Evolutionary conservation across 2,888 invertebrate genomes (phyloP).

Genomic region (Boloria euphrosyne): DNA sequence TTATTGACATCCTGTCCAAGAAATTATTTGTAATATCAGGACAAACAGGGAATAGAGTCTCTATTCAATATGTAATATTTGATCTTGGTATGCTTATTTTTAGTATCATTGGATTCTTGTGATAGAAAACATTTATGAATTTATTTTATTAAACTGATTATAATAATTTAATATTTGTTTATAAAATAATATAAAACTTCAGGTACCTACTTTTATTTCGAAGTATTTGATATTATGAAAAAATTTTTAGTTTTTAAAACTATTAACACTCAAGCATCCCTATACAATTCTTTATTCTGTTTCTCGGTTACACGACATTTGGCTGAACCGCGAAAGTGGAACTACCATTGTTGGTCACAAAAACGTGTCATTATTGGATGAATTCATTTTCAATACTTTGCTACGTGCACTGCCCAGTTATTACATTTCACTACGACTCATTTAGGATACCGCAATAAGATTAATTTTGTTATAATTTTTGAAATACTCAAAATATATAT

Average conservation of each 20-base stretch:
- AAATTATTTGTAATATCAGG: constrained; percentile 50
- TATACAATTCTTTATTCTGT: constrained; percentile 44
- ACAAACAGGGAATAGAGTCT: constrained; percentile 47
- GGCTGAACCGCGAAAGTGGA: constrained; percentile 69
- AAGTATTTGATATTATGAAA: not conserved
- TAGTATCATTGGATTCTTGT: no score
- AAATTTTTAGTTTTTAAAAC: not conserved
- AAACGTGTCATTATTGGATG: constrained; percentile 58
- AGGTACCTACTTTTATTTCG: no score
- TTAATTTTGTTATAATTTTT: not conserved
- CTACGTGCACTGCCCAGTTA: constrained; percentile 16
- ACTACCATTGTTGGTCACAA: constrained; percentile 64
- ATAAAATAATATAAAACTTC: not conserved
- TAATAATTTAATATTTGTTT: no score
- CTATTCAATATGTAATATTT: not conserved
- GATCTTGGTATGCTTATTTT: not conserved
- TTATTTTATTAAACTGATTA: no score
- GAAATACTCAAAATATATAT: not conserved
- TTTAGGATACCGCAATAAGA: not conserved
- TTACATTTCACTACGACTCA: constrained; percentile 8
- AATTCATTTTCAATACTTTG: constrained; percentile 53
- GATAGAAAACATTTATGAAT: no score
- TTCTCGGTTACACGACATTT: constrained; percentile 60
- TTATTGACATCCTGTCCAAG: constrained; percentile 67
- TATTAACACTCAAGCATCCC: constrained; percentile 41